Base-by-base conservation (phyloP, 1,140 invertebrate genomes). In the Diabrotica virgifera region DNA sequence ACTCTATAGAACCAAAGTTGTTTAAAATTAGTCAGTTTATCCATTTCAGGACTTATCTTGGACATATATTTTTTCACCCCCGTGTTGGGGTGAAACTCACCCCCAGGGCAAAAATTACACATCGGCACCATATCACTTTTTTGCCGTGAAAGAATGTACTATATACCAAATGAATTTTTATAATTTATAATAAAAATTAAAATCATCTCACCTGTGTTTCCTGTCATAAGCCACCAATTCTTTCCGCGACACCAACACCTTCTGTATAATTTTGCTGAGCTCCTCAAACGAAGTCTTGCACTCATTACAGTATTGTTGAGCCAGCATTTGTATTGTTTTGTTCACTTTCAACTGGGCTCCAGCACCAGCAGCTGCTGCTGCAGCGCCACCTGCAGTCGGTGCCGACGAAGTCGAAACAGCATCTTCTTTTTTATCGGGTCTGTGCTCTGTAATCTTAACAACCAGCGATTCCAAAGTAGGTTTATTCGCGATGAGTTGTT, bases 201-300 rank as follows among this genome's bases (percentile, higher is more conserved):
- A 24, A 24, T 24, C 24, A 54, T 24, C 59, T 52, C 35, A 62
- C 59, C 59, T 79, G 74, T 96, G 92, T 66, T 90, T 90, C 54
- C 93, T 84, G 79, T 98, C 96, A 76, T 96, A 98, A 0, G 93
- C 89, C 0, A 98, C 93, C 24, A 98, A 81, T 77, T 97, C 95
- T 72, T 92, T 88, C 35, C 84, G 81, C 59, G 70, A 82, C 68
- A 73, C 72, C 58, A 76, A 64, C 5, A 75, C 65, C 76, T 90
- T 89, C 82, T 98, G 91, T 62, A 97, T 96, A 58, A 97, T 94
- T 81, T 97, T 96, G 76, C 94, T 96, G 0, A 99, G 83, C 75
- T 98, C 96, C 77, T 98, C 96, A 80, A 98, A 98, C 4, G 93
- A 91, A 10, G 89, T 90, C 76, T 95, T 95, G 77, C 95, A 98